Evolutionary conservation across 1,140 invertebrate genomes (phyloP), one percentile per base, ranked within the genome.

Genomic region (Cotesia typhae): DNA sequence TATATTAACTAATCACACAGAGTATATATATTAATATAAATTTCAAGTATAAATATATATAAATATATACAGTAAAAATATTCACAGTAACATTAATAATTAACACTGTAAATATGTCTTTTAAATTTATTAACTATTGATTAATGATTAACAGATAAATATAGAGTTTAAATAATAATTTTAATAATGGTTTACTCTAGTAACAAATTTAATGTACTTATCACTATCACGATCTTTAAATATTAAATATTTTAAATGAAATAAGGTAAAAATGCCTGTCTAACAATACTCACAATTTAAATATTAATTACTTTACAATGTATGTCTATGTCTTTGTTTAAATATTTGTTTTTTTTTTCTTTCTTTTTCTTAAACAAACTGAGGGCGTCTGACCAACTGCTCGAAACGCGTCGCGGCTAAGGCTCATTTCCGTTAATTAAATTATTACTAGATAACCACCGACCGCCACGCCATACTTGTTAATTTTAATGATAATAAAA

Each of bases 211-310:
- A 66, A 71, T 71, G 61, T 71, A 71, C 70, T 71, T 71, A 71
- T 28, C n/a, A 36, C 10, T 38, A 35, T 17, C 55, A 20, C 53
- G 36, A 59, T 10, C 52, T 55, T 53, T 28, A 28, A 28, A 28
- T 28, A 63, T 55, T n/a, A 20, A 59, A 61, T 12, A 60, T 38
- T 38, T n/a, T 52, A 17, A 35, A 7, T 53, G 28, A 28, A 66
- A 12, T 6, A 65, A 55, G 41, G 38, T 36, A 28, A 28, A 47
- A 9, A 36, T 51, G 35, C 60, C 60, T 71, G 28, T 57, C 28
- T 66, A 66, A 71, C 52, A 72, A 72, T 72, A 72, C 70, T 72
- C 70, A 63, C 41, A 9, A 41, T 61, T 61, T 61, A 20, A n/a
- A 64, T 38, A n/a, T 63, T 53, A 28, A 36, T 70, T 36, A 37